These are phyloP conservation scores for Smittia sp. DNA, from an alignment of 2,888 invertebrate genomes.

Conservation along the genomic window DNA sequence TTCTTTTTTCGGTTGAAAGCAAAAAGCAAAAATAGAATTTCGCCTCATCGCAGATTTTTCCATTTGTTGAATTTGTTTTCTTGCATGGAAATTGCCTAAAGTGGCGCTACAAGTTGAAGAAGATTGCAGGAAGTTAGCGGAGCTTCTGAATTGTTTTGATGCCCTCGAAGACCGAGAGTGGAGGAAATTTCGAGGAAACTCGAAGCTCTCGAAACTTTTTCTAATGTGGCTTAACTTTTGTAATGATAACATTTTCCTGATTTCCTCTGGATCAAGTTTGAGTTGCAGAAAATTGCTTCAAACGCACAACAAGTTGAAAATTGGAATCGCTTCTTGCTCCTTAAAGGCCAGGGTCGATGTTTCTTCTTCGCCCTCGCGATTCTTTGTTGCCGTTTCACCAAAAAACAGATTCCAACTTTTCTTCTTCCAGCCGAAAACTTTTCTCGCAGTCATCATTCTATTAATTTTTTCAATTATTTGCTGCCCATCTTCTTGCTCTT, in stretches of 20 bases:
- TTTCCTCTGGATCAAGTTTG: not conserved
- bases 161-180: too few relatives aligned
- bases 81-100: not conserved
- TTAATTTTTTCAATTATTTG: conserved; percentile 40
- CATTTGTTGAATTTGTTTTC: conserved; percentile 34
- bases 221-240: not conserved
- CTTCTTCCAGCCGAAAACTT: conserved; percentile 1
- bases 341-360: not conserved
- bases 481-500: conserved; percentile 25
- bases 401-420: conserved; percentile 6
- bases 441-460: conserved; percentile 33
- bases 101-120: not conserved
- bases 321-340: not conserved
- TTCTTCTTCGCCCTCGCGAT: not conserved
- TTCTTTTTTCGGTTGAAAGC: conserved; percentile 1
- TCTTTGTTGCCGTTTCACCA: not conserved
- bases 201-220: too few relatives aligned
- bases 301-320: conserved; percentile 38
- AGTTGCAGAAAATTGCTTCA: conserved; percentile 5
- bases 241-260: not conserved
- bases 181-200: too few relatives aligned
- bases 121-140: too few relatives aligned
- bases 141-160: too few relatives aligned
- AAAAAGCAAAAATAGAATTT: not conserved
- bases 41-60: not conserved